Percentiles rank a stretch among this genome's conserved stretches.
Conservation (phyloP, 2,113 vertebrate genomes). For the Serilophus lunatus region DNA sequence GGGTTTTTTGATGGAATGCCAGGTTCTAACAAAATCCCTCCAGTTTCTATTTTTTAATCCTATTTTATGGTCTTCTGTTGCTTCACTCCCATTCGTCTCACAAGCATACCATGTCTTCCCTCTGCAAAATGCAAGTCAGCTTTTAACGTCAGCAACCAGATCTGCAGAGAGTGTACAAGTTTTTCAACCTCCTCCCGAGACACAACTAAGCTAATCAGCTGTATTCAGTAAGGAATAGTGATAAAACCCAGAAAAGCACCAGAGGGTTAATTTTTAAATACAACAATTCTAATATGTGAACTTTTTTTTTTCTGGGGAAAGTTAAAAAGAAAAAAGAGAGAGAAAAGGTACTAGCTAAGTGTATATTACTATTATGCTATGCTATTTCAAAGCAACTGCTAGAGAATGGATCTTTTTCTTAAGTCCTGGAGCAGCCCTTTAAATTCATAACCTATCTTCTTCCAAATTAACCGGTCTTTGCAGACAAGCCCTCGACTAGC, state of each 20-base stretch:
- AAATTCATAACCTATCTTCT: conserved; percentile 24
- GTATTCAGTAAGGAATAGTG: not conserved
- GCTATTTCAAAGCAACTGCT: not conserved
- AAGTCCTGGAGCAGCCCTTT: not conserved
- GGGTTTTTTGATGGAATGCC: not conserved
- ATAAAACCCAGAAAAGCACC: not conserved
- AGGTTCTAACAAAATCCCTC: not conserved
- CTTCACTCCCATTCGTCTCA: not conserved
- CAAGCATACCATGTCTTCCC: not conserved
- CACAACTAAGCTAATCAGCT: not conserved
- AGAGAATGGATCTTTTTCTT: not conserved
- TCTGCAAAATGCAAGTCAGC: conserved; percentile 16
- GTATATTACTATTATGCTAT: not conserved
- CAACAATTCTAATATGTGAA: not conserved
- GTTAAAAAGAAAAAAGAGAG: not conserved
- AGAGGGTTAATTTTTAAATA: conserved; percentile 19
- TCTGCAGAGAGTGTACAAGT: not conserved
- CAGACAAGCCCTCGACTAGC: conserved; percentile 30
- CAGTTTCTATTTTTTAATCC: conserved; percentile 30
- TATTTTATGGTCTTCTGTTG: not conserved
- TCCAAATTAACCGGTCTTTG: conserved; percentile 22
- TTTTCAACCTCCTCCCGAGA: not conserved
- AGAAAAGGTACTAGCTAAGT: not conserved
- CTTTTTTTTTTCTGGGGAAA: not conserved
- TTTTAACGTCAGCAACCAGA: not conserved